These are phyloP conservation scores for Spheniscus mendiculus DNA, from an alignment of 2,113 vertebrate species.

Conservation along the genomic window DNA sequence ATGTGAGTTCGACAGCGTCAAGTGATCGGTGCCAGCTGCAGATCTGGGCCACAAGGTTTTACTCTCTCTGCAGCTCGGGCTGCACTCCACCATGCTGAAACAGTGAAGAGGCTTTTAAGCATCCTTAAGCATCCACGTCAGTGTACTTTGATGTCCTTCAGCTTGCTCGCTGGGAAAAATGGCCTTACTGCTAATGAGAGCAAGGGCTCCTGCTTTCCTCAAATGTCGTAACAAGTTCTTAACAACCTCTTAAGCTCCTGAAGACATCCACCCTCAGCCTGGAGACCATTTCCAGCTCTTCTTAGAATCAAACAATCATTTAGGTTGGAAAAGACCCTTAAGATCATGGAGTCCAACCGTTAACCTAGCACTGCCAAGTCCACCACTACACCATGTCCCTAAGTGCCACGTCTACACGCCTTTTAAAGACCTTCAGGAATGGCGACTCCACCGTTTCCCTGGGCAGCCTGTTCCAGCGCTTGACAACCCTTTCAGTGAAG, in stretches of 20 bases:
- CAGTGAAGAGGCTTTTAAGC: background rate
- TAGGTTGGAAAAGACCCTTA: background rate
- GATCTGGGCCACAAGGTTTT: background rate
- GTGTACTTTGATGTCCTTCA: background rate
- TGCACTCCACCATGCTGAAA: accelerated
- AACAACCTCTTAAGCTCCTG: background rate
- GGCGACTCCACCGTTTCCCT: background rate
- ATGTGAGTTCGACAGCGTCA: accelerated
- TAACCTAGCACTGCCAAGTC: accelerated
- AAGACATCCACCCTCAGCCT: background rate
- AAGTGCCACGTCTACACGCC: accelerated
- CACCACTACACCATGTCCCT: background rate
- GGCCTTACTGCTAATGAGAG: background rate
- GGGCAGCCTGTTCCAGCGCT: background rate
- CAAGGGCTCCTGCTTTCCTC: background rate
- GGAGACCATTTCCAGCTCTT: background rate
- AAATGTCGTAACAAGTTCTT: background rate
- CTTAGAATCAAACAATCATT: background rate
- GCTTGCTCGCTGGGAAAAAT: background rate
- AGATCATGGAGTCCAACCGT: accelerated
- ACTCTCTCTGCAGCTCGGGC: background rate
- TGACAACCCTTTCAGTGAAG: accelerated
- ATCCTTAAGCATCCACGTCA: background rate
- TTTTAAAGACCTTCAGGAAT: background rate
- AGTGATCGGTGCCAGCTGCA: accelerated